Evolutionary conservation across 2,888 invertebrate species (phyloP).

Genomic region (Proisotoma minuta): DNA sequence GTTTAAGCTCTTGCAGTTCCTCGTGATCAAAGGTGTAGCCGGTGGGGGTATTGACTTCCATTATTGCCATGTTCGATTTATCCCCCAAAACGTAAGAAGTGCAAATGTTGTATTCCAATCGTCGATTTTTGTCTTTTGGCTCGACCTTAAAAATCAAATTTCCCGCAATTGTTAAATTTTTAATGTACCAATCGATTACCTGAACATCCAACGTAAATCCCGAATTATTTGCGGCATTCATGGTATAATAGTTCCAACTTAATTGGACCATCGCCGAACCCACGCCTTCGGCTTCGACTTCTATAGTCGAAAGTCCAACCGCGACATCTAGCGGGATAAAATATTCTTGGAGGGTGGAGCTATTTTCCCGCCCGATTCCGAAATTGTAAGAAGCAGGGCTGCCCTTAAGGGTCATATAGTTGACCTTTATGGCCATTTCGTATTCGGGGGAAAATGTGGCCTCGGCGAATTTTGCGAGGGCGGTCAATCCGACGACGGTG

Average conservation of each 20-base stretch:
- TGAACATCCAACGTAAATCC: not conserved
- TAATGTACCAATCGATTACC: not conserved
- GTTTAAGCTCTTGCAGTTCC: not conserved
- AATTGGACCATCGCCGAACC: constrained; percentile 10
- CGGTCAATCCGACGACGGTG: constrained; percentile 30
- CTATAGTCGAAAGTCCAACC: not conserved
- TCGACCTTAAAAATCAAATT: not conserved
- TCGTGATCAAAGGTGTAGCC: constrained; percentile 78
- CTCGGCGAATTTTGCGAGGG: constrained; percentile 15
- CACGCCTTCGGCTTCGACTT: not conserved
- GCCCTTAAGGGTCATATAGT: not conserved
- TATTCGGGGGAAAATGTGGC: not conserved
- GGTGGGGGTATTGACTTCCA: constrained; percentile 82
- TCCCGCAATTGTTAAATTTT: not conserved
- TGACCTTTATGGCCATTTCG: not conserved
- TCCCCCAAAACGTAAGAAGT: constrained; percentile 47
- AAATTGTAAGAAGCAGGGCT: not conserved
- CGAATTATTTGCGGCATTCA: not conserved
- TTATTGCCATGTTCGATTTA: constrained; percentile 76
- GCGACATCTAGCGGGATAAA: not conserved
- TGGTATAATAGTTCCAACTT: constrained; percentile 8
- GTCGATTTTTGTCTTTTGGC: constrained; percentile 1
- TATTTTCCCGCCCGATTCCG: not conserved
- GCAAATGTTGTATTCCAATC: not conserved
- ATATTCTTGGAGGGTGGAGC: constrained; percentile 1